Percentiles rank a stretch among this genome's conserved stretches.
phyloP scores from a whole-genome alignment of 2,888 invertebrate species.

The Conomelus anceps region DNA sequence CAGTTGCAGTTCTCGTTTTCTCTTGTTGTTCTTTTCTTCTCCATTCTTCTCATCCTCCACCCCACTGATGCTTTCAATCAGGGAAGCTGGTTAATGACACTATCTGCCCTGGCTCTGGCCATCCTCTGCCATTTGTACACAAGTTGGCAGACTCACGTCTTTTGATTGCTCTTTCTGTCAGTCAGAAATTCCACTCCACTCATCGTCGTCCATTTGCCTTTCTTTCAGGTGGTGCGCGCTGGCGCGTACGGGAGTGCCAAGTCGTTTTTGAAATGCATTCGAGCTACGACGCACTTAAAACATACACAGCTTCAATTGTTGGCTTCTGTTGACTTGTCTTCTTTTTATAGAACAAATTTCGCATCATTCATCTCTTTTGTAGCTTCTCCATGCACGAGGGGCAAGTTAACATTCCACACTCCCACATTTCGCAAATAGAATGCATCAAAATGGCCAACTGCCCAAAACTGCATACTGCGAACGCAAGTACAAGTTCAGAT shows the following conservation, averaged over 20 bases:
- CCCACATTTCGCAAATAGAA: neutral
- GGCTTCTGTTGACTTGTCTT: neutral
- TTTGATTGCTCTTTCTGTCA: neutral
- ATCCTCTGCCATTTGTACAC: neutral
- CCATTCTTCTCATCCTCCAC: neutral
- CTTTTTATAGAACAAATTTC: neutral
- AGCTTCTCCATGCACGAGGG: neutral
- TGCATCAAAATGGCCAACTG: neutral
- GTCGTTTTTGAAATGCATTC: neutral
- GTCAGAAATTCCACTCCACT: neutral
- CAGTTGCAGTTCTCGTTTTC: neutral
- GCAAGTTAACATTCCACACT: neutral
- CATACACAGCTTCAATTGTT: neutral
- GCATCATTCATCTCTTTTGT: neutral
- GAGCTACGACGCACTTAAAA: neutral
- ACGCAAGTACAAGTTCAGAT: neutral
- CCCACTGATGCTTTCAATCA: neutral
- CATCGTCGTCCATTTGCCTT: neutral
- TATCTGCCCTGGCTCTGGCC: neutral
- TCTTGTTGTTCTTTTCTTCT: neutral
- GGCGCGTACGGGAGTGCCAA: neutral
- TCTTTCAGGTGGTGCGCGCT: no score
- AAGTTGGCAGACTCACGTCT: neutral
- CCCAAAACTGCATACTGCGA: neutral
- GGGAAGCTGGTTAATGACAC: neutral